A percentile compares a stretch with the other conserved stretches of the same genome.
phyloP scores from a whole-genome alignment of 2,113 vertebrate genomes.

The Alethe diademata region DNA sequence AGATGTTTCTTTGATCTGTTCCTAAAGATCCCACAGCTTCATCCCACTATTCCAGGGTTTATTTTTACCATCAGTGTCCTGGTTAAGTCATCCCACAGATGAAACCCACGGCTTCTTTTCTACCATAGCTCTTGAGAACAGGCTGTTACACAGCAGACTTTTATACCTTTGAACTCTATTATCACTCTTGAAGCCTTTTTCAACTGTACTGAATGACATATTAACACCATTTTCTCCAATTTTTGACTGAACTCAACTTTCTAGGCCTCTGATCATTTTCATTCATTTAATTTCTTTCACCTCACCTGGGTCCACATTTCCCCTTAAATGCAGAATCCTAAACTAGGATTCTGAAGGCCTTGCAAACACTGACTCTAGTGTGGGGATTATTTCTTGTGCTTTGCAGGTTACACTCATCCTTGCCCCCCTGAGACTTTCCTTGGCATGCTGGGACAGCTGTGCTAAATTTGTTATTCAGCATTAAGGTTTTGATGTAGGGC shows the following conservation, averaged over 20 bases:
- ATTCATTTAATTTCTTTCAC: background rate
- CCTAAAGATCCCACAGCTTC: background rate
- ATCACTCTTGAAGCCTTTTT: background rate
- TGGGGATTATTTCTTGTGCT: background rate
- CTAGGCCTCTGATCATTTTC: background rate
- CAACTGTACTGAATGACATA: background rate
- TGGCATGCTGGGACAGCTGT: rapidly evolving
- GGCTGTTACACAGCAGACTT: background rate
- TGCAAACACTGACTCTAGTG: background rate
- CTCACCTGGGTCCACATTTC: background rate
- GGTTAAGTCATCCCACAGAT: background rate
- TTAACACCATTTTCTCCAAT: background rate
- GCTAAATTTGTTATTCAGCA: background rate
- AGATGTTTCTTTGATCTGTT: background rate
- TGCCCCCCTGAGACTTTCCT: background rate
- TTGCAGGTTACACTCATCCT: background rate
- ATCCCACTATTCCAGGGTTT: background rate
- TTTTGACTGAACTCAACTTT: background rate
- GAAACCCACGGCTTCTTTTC: background rate
- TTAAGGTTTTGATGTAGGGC: background rate
- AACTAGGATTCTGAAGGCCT: background rate
- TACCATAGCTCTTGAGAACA: background rate
- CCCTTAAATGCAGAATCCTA: background rate
- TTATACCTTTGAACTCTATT: background rate
- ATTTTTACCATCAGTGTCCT: background rate